phyloP scores from a whole-genome alignment of 2,888 invertebrate genomes.

The Conomelus anceps region DNA sequence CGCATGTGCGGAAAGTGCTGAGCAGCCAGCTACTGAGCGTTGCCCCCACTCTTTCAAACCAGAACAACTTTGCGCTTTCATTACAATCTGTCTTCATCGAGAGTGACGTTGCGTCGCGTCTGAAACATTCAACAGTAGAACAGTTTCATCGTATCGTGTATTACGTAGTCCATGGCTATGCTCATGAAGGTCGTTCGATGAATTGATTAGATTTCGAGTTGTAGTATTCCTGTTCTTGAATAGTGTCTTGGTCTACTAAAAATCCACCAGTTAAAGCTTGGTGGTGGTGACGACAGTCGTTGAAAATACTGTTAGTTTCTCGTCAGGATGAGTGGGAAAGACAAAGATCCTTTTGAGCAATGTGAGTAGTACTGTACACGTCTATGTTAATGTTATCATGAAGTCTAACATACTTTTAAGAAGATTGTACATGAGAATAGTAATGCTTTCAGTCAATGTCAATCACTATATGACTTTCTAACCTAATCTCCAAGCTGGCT shows the following conservation, averaged over 20 bases:
- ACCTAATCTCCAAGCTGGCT: background rate
- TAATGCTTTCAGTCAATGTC: background rate
- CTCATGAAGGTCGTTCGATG: background rate
- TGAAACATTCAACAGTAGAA: background rate
- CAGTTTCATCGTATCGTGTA: background rate
- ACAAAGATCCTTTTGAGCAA: background rate
- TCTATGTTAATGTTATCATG: background rate
- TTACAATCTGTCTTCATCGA: background rate
- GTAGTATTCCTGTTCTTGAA: background rate
- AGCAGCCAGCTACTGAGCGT: too few species aligned
- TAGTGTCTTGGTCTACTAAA: background rate
- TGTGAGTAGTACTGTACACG: too few species aligned
- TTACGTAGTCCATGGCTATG: background rate
- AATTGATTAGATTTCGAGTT: background rate
- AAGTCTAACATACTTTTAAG: background rate
- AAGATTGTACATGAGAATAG: background rate
- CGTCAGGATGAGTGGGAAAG: background rate
- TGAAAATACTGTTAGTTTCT: background rate
- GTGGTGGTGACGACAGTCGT: background rate
- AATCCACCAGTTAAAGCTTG: background rate
- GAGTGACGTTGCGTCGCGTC: background rate
- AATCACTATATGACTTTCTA: background rate
- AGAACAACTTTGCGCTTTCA: background rate
- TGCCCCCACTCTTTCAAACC: background rate
- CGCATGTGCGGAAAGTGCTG: background rate